Conservation (phyloP, 2,113 vertebrate genomes). For the Aramus guarauna region DNA sequence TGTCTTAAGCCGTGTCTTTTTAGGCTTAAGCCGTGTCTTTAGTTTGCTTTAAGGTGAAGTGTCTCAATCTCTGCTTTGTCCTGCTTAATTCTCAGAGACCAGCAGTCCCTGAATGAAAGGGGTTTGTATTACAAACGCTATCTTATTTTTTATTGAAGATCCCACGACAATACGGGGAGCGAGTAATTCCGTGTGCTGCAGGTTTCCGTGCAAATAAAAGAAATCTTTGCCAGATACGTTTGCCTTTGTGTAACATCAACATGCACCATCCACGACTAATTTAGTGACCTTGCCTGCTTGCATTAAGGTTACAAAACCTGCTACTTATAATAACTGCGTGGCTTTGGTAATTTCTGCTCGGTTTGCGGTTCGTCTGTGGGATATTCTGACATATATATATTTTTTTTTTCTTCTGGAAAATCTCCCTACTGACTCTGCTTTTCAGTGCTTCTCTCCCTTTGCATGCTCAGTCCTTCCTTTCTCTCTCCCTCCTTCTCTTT, state of each 20-base stretch:
- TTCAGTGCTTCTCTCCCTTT: not conserved
- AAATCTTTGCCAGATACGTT: not conserved
- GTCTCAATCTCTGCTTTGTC: not conserved
- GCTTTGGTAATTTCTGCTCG: not conserved
- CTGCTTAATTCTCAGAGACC: not conserved
- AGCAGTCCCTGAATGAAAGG: not conserved
- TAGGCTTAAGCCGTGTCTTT: not conserved
- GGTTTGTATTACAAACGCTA: not conserved
- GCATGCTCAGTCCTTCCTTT: not conserved
- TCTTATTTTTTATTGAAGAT: too few species aligned
- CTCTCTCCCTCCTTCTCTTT: not conserved
- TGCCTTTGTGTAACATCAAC: conserved; percentile 28
- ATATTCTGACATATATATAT: not conserved
- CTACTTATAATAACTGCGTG: not conserved
- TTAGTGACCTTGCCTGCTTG: conserved; percentile 25
- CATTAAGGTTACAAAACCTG: not conserved
- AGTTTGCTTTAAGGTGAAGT: not conserved
- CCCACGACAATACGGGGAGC: rapidly evolving
- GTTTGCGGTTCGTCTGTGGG: not conserved
- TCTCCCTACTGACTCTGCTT: not conserved
- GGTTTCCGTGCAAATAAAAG: not conserved
- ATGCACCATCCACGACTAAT: not conserved
- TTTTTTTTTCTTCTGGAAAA: not conserved
- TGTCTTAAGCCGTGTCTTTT: not conserved
- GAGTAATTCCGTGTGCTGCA: not conserved